phyloP scores from a whole-genome alignment of 2,113 vertebrate species.

The Polypterus senegalus region DNA sequence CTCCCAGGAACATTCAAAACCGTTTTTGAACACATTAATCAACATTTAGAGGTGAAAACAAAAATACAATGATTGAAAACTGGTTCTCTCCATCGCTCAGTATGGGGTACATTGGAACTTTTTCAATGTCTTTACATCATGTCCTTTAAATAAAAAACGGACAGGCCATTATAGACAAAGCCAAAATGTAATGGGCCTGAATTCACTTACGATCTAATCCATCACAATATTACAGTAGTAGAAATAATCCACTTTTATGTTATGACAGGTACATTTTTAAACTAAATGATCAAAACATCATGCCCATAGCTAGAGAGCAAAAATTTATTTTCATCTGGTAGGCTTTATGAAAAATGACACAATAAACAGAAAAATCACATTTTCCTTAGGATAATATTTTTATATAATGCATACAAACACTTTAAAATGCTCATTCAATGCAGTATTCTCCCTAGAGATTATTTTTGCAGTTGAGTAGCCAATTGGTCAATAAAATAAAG shows the following conservation, averaged over 20 bases:
- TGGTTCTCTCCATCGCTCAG: background rate
- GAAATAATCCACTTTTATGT: background rate
- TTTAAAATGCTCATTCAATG: no score
- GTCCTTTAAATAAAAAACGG: conserved; percentile 4
- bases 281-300: no score
- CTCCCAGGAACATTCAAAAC: background rate
- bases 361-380: no score
- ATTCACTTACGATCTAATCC: background rate
- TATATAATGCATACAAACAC: no score
- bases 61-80: background rate
- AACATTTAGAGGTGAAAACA: conserved; percentile 7
- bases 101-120: background rate
- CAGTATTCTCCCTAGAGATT: no score
- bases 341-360: no score
- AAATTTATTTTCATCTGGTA: no score
- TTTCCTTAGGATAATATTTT: no score
- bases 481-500: no score
- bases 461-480: no score
- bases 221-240: background rate
- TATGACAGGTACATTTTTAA: no score
- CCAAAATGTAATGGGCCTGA: background rate
- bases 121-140: conserved; percentile 8
- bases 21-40: conserved; percentile 3
- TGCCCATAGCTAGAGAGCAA: no score
- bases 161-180: background rate